Conservation (phyloP, 2,888 invertebrate species). For the Torymus auratus region DNA sequence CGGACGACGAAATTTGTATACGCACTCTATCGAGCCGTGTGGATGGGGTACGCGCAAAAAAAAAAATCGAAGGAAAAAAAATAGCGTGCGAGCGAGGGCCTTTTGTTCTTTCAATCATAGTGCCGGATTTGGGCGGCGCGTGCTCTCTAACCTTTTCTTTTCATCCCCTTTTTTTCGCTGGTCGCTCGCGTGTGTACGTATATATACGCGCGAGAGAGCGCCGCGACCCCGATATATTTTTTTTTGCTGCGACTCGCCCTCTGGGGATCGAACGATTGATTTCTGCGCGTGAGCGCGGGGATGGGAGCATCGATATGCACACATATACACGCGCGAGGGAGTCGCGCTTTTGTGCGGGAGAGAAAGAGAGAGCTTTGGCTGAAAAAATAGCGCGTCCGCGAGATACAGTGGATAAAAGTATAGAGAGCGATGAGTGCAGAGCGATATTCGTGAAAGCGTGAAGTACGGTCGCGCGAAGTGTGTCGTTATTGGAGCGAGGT, state of each 20-base stretch:
- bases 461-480: neutral
- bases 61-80: neutral
- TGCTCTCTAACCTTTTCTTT: constrained; percentile 14
- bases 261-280: constrained; percentile 42
- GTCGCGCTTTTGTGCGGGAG: neutral
- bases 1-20: constrained; percentile 11
- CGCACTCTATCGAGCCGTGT: neutral
- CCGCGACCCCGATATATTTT: constrained; percentile 31
- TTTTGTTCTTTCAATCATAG: constrained; percentile 48
- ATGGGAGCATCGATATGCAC: constrained; percentile 25
- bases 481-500: constrained; percentile 3
- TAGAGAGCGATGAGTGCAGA: constrained; percentile 20
- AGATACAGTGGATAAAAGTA: neutral
- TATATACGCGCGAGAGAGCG: neutral
- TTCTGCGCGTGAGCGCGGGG: neutral
- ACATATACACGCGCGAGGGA: neutral
- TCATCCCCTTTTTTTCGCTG: constrained; percentile 16
- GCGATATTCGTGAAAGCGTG: too few relatives aligned
- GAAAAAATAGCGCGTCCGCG: constrained; percentile 28
- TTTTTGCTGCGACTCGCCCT: neutral
- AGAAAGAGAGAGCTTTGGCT: neutral
- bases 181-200: neutral
- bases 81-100: neutral
- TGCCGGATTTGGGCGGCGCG: constrained; percentile 16
- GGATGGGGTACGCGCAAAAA: neutral